Percentiles rank a stretch among this genome's conserved stretches.
phyloP scores from a whole-genome alignment of 2,797 vertebrate species.

The Syngnathus rostellatus region DNA sequence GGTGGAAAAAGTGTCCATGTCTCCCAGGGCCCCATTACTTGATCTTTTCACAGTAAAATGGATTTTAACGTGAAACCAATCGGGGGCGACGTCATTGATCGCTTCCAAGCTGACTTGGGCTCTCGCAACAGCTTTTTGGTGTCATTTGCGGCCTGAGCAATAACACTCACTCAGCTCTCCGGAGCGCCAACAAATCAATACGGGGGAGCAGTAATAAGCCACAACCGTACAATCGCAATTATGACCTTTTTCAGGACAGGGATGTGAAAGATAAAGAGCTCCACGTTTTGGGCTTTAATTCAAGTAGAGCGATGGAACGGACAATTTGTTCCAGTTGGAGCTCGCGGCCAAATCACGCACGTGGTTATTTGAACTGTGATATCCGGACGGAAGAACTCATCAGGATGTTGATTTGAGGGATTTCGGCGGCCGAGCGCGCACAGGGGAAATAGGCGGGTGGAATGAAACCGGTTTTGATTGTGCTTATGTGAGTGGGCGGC shows the following conservation, averaged over 20 bases:
- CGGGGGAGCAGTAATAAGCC: background rate
- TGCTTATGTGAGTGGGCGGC: background rate
- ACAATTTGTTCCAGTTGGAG: background rate
- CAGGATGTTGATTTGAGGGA: constrained; percentile 6
- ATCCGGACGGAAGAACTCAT: background rate
- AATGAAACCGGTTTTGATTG: constrained; percentile 1
- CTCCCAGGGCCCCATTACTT: background rate
- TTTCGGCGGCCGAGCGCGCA: background rate
- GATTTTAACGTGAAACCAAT: background rate
- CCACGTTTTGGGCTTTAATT: background rate
- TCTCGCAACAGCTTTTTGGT: constrained; percentile 5
- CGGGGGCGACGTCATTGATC: background rate
- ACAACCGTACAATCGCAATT: background rate
- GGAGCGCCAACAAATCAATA: constrained; percentile 2
- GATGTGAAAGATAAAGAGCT: background rate
- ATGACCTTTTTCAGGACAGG: background rate
- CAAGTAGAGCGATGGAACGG: background rate
- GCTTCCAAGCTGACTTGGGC: background rate
- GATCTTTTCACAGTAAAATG: constrained; percentile 2
- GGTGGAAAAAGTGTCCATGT: background rate
- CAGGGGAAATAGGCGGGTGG: background rate
- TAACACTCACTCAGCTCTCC: background rate
- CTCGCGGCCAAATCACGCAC: no score
- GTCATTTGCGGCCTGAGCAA: constrained; percentile 1
- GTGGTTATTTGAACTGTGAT: no score